A percentile compares a stretch with the other conserved stretches of the same genome.
phyloP scores from a whole-genome alignment of 2,113 vertebrate genomes.

The Donacobius atricapilla region DNA sequence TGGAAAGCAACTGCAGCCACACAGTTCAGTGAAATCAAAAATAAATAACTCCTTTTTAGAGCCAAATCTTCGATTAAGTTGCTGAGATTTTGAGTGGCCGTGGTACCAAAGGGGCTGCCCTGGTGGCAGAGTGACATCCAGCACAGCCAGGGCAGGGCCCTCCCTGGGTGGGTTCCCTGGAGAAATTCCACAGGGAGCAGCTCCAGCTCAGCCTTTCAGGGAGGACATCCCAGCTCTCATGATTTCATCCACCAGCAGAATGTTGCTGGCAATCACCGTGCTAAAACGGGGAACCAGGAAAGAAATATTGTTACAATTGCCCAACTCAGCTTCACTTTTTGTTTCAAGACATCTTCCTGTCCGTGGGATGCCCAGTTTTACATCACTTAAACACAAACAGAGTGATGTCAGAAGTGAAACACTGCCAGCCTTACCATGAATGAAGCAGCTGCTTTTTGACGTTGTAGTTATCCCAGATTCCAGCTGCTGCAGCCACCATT shows the following conservation, averaged over 20 bases:
- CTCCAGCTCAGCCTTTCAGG: slow-evolving; percentile 84
- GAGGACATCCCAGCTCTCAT: slow-evolving; percentile 98
- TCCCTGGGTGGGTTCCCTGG: background rate
- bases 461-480: slow-evolving; percentile 95
- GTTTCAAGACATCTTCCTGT: background rate
- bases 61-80: slow-evolving; percentile 21
- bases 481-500: slow-evolving; percentile 87
- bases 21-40: slow-evolving; percentile 77
- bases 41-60: slow-evolving; percentile 80
- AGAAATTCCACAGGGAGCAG: background rate
- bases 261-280: slow-evolving; percentile 96
- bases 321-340: background rate
- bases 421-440: slow-evolving; percentile 81
- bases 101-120: background rate
- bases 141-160: background rate
- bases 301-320: background rate
- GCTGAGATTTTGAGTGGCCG: background rate
- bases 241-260: slow-evolving; percentile 96
- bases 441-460: slow-evolving; percentile 98
- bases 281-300: slow-evolving; percentile 70
- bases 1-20: slow-evolving; percentile 48
- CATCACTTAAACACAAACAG: background rate
- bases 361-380: fast-evolving
- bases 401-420: background rate
- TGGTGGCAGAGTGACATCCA: background rate